Conservation (phyloP, 2,113 vertebrate genomes). For the Ovis canadensis region DNA sequence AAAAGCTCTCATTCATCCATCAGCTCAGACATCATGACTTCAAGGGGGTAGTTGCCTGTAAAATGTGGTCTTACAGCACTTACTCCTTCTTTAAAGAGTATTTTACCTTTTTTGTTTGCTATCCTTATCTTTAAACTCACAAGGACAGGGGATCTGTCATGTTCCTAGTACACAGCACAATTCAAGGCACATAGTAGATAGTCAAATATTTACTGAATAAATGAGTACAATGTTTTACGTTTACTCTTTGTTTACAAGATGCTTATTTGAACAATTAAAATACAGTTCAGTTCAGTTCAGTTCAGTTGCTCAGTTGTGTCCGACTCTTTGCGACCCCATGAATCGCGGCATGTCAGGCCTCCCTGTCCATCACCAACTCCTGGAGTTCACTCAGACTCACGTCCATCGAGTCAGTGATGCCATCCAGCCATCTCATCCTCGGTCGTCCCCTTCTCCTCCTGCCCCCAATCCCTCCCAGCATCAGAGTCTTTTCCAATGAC, state of each 20-base stretch:
- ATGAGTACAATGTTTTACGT: neutral
- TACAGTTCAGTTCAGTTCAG: neutral
- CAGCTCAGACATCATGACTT: neutral
- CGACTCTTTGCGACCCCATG: no score
- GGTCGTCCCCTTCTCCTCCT: no score
- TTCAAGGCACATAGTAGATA: neutral
- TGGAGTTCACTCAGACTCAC: no score
- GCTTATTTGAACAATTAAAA: neutral
- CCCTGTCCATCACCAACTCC: no score
- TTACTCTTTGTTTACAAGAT: neutral
- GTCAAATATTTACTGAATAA: neutral
- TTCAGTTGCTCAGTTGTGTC: fast-evolving
- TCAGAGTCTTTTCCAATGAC: no score
- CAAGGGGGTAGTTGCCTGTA: neutral
- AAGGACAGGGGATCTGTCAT: neutral
- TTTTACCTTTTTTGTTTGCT: neutral
- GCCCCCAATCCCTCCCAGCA: no score
- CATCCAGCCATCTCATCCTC: no score
- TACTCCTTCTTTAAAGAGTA: neutral
- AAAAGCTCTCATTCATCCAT: neutral
- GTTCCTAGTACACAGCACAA: neutral
- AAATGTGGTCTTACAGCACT: neutral
- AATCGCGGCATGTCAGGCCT: no score
- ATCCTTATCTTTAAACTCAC: neutral
- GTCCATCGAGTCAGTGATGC: no score